Conservation (phyloP, 1,140 invertebrate species). For the Scaptomyza graminum region DNA sequence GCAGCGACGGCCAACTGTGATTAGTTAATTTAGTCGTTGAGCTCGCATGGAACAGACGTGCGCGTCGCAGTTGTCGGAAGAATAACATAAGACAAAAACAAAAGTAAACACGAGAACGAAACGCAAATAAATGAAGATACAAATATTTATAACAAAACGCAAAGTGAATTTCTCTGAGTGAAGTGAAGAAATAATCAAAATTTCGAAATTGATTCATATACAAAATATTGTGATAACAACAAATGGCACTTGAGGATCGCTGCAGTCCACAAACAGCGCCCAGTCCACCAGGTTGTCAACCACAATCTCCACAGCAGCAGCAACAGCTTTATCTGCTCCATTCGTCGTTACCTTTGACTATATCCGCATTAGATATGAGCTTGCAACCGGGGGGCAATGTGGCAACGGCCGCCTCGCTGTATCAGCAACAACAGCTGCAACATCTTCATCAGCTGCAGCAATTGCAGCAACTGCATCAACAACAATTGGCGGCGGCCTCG, state of each 20-base stretch:
- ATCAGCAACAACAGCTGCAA: conserved; percentile 77
- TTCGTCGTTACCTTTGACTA: conserved; percentile 10
- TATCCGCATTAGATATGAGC: conserved; percentile 68
- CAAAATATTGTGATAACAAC: conserved; percentile 32
- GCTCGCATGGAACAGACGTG: conserved; percentile 83
- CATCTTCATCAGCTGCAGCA: conserved; percentile 78
- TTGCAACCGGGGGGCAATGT: conserved; percentile 48
- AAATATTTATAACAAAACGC: background rate
- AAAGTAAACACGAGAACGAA: conserved; percentile 15
- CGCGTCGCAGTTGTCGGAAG: conserved; percentile 61
- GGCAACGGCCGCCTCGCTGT: conserved; percentile 48
- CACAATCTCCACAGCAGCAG: conserved; percentile 39
- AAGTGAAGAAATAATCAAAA: conserved; percentile 14
- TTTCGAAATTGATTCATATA: conserved; percentile 8
- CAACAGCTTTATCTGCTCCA: conserved; percentile 8
- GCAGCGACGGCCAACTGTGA: conserved; percentile 72
- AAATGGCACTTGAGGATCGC: conserved; percentile 86
- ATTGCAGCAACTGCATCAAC: conserved; percentile 77
- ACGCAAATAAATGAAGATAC: conserved; percentile 23
- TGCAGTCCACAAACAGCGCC: conserved; percentile 86
- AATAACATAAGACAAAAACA: conserved; percentile 34
- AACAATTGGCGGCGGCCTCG: conserved; percentile 63
- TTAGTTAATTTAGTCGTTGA: conserved; percentile 84
- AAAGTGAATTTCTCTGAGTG: conserved; percentile 38
- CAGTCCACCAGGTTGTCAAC: conserved; percentile 80